Conservation (phyloP, 2,888 invertebrate species). For the Camponotus fellah region DNA sequence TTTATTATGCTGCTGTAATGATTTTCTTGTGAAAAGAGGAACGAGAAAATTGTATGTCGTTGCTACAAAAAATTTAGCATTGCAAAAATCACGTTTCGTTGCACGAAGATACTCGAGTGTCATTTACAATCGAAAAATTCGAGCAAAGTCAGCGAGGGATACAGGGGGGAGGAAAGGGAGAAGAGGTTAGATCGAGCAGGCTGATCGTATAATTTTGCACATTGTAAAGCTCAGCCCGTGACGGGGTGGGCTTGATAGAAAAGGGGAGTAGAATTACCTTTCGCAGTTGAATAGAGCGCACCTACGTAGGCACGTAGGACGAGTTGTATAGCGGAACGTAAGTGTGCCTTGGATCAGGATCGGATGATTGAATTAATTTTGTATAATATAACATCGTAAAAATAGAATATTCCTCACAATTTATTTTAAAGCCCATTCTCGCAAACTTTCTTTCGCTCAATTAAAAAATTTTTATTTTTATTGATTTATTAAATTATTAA, state of each 20-base stretch:
- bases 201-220: conserved; percentile 82
- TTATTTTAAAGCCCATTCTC: background rate
- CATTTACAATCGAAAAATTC: conserved; percentile 64
- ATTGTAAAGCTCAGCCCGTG: conserved; percentile 74
- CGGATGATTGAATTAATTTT: conserved; percentile 21
- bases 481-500: background rate
- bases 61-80: background rate
- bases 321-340: conserved; percentile 60
- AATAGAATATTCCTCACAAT: background rate
- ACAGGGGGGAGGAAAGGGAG: conserved; percentile 31
- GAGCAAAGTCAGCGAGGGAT: conserved; percentile 41
- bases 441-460: background rate
- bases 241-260: conserved; percentile 48
- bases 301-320: conserved; percentile 71
- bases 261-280: conserved; percentile 80
- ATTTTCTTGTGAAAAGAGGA: background rate
- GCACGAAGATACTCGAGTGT: conserved; percentile 43
- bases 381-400: background rate
- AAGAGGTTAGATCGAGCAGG: conserved; percentile 60
- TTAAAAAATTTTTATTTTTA: background rate
- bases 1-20: background rate
- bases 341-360: conserved; percentile 64
- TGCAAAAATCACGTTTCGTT: conserved; percentile 11
- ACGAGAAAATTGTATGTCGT: background rate
- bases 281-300: conserved; percentile 77